phyloP scores from a whole-genome alignment of 2,113 vertebrate genomes.

The Hipposideros armiger region DNA sequence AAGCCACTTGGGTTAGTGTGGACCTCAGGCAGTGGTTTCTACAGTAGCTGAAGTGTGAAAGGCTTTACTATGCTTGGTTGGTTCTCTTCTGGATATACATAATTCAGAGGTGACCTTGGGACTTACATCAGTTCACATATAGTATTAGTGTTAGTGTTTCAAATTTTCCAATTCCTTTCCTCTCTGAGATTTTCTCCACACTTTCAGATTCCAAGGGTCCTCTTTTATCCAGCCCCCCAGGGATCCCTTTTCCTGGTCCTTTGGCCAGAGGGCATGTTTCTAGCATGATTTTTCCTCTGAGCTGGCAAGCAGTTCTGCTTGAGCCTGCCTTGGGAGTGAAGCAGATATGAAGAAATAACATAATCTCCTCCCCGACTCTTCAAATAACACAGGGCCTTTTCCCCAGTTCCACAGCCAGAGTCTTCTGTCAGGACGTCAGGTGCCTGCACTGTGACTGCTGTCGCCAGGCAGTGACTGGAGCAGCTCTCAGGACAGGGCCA shows the following conservation, averaged over 20 bases:
- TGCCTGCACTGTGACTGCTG: not conserved
- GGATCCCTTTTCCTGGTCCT: not conserved
- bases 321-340: not conserved
- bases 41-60: not conserved
- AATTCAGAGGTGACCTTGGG: not conserved
- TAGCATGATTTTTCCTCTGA: not conserved
- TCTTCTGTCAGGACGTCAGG: not conserved
- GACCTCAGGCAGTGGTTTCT: no score
- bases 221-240: not conserved
- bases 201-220: not conserved
- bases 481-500: not conserved
- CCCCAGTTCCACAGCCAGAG: not conserved
- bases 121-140: not conserved
- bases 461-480: not conserved
- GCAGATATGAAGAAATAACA: no score
- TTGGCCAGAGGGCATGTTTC: not conserved
- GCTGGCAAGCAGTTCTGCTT: no score
- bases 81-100: not conserved
- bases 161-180: not conserved
- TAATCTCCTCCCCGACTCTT: not conserved
- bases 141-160: not conserved
- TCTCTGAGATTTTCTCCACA: not conserved
- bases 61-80: not conserved
- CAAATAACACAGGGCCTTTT: not conserved
- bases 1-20: not conserved